Base-by-base conservation (phyloP, 2,113 vertebrate species). In the Oriolus oriolus region DNA sequence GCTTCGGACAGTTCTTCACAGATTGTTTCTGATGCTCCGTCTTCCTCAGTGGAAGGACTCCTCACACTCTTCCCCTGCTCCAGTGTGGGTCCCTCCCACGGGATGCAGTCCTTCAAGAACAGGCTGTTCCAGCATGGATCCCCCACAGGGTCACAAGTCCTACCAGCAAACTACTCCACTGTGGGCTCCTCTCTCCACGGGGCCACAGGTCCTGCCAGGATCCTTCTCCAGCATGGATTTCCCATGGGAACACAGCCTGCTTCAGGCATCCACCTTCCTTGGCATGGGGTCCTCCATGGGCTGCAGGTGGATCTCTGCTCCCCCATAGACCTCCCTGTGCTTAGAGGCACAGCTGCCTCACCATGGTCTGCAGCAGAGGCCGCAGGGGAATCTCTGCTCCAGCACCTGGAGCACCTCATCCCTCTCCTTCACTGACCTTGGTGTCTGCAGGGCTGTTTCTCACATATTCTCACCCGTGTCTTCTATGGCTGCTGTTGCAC, bases 341-440 rank as follows among this genome's bases (percentile, higher is more conserved):
- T 54, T 35, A 49, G 8, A 14, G 31, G 19, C 13, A 39, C 54
- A 50, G 37, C 45, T 68, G 15, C 49, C 28, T 41, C 60, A 11
- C 13, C 13, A 11, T 3, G 18, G 15, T 14, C 28, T 53, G 12
- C 27, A 2, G 19, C 37, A 19, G 0, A 0, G 26, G 5, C 85
- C 79, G n/a, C 44, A 42, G 12, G 13, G 9, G 7, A 63, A 26
- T 5, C 49, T 31, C 44, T 9, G n/a, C 44, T 63, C 37, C 1
- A 1, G 61, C 1, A 2, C n/a, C 20, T 53, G 56, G 27, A 47
- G 10, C 30, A 37, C 4, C 14, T 59, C 10, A 12, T 56, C 4
- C 14, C 1, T 8, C 19, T 35, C 8, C 30, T 59, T 5, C 50
- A 14, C 17, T 9, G 16, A 47, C 14, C 39, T 54, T 5, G 17